A percentile compares a stretch with the other conserved stretches of the same genome.
phyloP scores from a whole-genome alignment of 2,888 invertebrate species.

The Phymatocera aterrima region DNA sequence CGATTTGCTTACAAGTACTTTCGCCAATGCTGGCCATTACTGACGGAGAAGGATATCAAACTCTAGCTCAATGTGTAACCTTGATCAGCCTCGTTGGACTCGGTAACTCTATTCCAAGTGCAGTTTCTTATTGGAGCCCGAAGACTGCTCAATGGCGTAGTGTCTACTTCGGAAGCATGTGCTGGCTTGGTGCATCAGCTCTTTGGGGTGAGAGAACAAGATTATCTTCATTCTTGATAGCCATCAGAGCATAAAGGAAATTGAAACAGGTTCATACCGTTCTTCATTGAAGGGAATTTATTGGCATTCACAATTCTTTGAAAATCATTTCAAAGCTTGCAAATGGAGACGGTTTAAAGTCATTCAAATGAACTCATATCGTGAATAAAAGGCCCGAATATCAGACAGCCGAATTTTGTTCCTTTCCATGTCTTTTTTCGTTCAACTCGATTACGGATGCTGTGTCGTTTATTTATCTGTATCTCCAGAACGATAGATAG shows the following conservation, averaged over 20 bases:
- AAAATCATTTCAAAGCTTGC: too few species aligned
- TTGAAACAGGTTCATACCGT: too few species aligned
- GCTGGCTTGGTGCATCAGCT: constrained; percentile 57
- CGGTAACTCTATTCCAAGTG: constrained; percentile 57
- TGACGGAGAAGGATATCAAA: constrained; percentile 46
- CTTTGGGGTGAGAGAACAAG: constrained; percentile 54
- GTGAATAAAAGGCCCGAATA: too few species aligned
- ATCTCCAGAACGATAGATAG: background rate
- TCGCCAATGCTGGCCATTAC: constrained; percentile 53
- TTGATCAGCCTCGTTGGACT: constrained; percentile 55
- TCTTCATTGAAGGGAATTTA: too few species aligned
- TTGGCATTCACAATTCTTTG: too few species aligned
- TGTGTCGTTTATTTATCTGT: background rate
- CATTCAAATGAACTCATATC: too few species aligned
- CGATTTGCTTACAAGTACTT: constrained; percentile 59
- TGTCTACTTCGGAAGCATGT: constrained; percentile 60
- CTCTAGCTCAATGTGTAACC: constrained; percentile 40
- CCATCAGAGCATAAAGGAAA: too few species aligned
- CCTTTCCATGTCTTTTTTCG: too few species aligned
- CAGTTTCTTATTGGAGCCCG: constrained; percentile 57
- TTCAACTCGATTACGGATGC: too few species aligned
- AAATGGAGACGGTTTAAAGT: too few species aligned
- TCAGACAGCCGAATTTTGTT: too few species aligned
- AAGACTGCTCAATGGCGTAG: constrained; percentile 57
- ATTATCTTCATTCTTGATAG: background rate